A percentile compares a stretch with the other conserved stretches of the same genome.
Evolutionary conservation across 1,140 invertebrate genomes (phyloP).

Genomic region (Brachionus asplanchnoidis): DNA sequence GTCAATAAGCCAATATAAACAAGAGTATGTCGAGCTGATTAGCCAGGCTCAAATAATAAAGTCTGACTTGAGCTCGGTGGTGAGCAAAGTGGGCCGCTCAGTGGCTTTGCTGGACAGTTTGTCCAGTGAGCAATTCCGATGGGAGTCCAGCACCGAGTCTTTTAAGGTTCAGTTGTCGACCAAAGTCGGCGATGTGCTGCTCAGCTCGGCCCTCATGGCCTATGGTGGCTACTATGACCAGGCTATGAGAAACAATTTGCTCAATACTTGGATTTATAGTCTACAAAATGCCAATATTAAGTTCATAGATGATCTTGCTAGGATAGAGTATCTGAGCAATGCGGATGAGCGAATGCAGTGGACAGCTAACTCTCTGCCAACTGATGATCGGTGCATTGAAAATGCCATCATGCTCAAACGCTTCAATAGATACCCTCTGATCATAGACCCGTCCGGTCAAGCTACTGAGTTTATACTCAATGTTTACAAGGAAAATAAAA

Average conservation of each 20-base stretch:
- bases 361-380: constrained; percentile 91
- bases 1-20: constrained; percentile 92
- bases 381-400: constrained; percentile 95
- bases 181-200: constrained; percentile 90
- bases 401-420: constrained; percentile 98
- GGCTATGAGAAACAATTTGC: constrained; percentile 81
- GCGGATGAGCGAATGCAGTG: constrained; percentile 93
- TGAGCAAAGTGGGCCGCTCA: no score
- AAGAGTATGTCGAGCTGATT: constrained; percentile 97
- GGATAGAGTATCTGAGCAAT: no score
- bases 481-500: constrained; percentile 21
- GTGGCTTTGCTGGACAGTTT: no score
- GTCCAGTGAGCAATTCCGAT: constrained; percentile 87
- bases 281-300: constrained; percentile 79
- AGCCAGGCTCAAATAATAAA: no score
- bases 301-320: constrained; percentile 84
- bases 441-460: constrained; percentile 84
- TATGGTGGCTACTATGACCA: constrained; percentile 99
- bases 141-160: constrained; percentile 93
- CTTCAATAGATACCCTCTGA: constrained; percentile 96
- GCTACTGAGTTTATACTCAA: constrained; percentile 26
- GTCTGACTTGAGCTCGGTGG: no score
- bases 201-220: constrained; percentile 85
- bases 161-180: constrained; percentile 99
- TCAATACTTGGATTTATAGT: constrained; percentile 88